A percentile compares a stretch with the other conserved stretches of the same genome.
Evolutionary conservation across 92 coral and sea anemone genomes (phyloP).

Genomic region (Montipora capitata): DNA sequence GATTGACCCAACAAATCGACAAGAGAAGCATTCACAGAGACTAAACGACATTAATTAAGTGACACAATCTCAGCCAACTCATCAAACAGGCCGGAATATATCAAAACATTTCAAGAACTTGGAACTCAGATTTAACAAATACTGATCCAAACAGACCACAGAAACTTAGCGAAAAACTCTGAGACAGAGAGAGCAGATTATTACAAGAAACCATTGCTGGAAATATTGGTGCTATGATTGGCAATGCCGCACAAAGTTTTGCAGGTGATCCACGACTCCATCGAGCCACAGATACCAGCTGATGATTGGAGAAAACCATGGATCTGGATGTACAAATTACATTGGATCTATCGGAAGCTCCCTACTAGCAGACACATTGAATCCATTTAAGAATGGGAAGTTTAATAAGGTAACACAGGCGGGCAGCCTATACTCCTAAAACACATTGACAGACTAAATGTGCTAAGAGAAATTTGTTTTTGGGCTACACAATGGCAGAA

Average conservation of each 20-base stretch:
- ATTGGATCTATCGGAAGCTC: slow-evolving; percentile 6
- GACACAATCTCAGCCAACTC: neutral
- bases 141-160: slow-evolving; percentile 64
- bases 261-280: slow-evolving; percentile 48
- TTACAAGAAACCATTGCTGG: slow-evolving; percentile 36
- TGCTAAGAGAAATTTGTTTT: slow-evolving; percentile 27
- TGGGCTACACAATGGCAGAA: slow-evolving; percentile 42
- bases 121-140: slow-evolving; percentile 55
- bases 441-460: slow-evolving; percentile 7
- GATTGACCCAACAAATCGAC: slow-evolving; percentile 4
- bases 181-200: too few relatives aligned
- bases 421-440: neutral
- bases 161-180: slow-evolving; percentile 33
- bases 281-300: slow-evolving; percentile 40
- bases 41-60: neutral
- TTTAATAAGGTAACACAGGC: too few relatives aligned
- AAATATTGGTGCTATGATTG: slow-evolving; percentile 59
- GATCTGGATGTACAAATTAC: slow-evolving; percentile 42
- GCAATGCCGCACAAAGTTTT: slow-evolving; percentile 58
- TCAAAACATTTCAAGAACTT: slow-evolving; percentile 67
- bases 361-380: slow-evolving; percentile 6
- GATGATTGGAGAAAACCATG: slow-evolving; percentile 58
- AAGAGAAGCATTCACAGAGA: neutral
- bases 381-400: too few relatives aligned
- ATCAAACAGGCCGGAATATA: slow-evolving; percentile 30